Evolutionary conservation across 2,113 vertebrate genomes (phyloP).

Genomic region (Myiozetetes cayanensis): DNA sequence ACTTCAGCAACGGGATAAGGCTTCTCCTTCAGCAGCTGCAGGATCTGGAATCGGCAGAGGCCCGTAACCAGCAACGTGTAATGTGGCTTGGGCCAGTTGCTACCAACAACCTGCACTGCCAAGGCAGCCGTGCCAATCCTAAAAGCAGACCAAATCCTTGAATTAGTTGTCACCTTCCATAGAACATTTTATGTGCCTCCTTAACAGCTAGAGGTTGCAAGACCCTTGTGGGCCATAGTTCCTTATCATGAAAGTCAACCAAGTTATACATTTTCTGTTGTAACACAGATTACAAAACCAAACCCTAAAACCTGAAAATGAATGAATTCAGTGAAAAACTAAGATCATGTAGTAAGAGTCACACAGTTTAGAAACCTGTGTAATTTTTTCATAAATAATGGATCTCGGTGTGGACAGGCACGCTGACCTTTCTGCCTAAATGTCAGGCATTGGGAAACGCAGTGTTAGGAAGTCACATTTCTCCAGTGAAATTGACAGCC

Average conservation of each 20-base stretch:
- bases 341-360: background rate
- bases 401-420: background rate
- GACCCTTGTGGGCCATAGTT: background rate
- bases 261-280: background rate
- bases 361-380: rapidly evolving
- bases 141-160: background rate
- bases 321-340: background rate
- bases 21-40: constrained; percentile 84
- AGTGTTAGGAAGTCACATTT: background rate
- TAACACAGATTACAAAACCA: background rate
- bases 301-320: background rate
- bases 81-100: constrained; percentile 98
- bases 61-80: constrained; percentile 93
- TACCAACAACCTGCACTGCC: constrained; percentile 94
- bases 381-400: background rate
- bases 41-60: constrained; percentile 89
- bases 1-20: constrained; percentile 91
- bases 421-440: background rate
- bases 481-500: rapidly evolving
- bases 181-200: background rate
- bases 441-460: rapidly evolving
- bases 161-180: background rate
- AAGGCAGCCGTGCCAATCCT: constrained; percentile 94
- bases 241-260: background rate
- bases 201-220: background rate